Percentiles rank a stretch among this genome's conserved stretches.
These are phyloP conservation scores for Allobates femoralis DNA, from an alignment of 2,797 vertebrate species.

Conservation along the genomic window DNA sequence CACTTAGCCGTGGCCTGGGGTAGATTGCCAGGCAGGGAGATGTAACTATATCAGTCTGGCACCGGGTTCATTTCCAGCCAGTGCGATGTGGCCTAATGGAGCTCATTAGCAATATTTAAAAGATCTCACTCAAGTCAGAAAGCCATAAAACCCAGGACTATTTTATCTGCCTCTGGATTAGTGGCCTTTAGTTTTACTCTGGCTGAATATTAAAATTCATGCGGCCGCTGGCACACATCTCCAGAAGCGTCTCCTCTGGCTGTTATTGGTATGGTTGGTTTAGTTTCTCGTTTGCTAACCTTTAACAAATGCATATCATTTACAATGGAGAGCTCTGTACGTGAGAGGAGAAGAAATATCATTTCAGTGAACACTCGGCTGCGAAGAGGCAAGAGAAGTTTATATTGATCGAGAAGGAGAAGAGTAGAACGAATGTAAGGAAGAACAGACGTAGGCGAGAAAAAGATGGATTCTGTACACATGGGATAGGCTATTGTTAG, in stretches of 20 bases:
- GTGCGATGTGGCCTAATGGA: slow-evolving; percentile 72
- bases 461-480: slow-evolving; percentile 9
- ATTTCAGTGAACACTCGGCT: slow-evolving; percentile 64
- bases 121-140: slow-evolving; percentile 79
- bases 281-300: slow-evolving; percentile 85
- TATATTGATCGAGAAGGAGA: slow-evolving; percentile 56
- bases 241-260: slow-evolving; percentile 80
- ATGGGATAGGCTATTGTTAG: not conserved
- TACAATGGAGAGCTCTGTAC: slow-evolving; percentile 70
- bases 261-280: slow-evolving; percentile 87
- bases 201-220: slow-evolving; percentile 82
- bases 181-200: slow-evolving; percentile 81
- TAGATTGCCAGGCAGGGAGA: slow-evolving; percentile 82
- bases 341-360: slow-evolving; percentile 69
- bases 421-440: slow-evolving; percentile 60
- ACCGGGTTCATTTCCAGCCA: slow-evolving; percentile 74
- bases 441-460: slow-evolving; percentile 26
- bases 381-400: slow-evolving; percentile 65
- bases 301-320: slow-evolving; percentile 80
- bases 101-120: slow-evolving; percentile 85
- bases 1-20: slow-evolving; percentile 83
- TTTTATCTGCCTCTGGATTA: slow-evolving; percentile 79
- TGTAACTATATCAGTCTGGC: slow-evolving; percentile 76
- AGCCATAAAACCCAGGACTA: slow-evolving; percentile 79
- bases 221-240: slow-evolving; percentile 79